Evolutionary conservation across 2,888 invertebrate genomes (phyloP), one percentile per base, ranked within the genome.

Genomic region (Lycophotia porphyrea): DNA sequence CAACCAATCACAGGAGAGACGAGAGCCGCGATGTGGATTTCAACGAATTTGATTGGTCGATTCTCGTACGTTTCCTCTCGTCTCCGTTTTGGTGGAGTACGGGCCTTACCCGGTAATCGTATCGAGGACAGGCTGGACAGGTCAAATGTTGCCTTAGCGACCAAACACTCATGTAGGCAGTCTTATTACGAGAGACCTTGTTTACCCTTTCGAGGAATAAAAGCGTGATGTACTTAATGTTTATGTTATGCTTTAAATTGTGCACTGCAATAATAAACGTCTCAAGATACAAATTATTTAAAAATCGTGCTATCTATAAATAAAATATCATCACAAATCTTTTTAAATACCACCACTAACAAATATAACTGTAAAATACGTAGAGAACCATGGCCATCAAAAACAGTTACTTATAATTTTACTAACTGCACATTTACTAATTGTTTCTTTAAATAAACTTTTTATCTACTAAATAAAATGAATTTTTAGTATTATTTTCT

Each of bases 211-310:
- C 27, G 13, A 15, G 0, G 39, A 47, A 24, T 13, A 34, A 2
- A 36, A 31, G 5, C 15, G 31, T 36, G 58, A 18, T 18, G n/a
- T 55, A n/a, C n/a, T n/a, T n/a, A n/a, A 47, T 47, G 27, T 61
- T 39, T 36, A 24, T 61, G 34, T 39, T 36, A 24, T 61, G 34
- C 31, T 39, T 24, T 39, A 55, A 77, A 77, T 63, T 77, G 79
- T 71, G 63, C 36, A n/a, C 71, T 39, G 13, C n/a, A n/a, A n/a
- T 11, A 63, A 63, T 39, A 55, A n/a, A 63, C 36, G 71, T 39
- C 52, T 27, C 52, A 27, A 44, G 8, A n/a, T 52, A 36, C 15
- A n/a, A 39, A n/a, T 34, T 52, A 34, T 21, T 34, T 18, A 34
- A 44, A 36, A 18, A 15, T 15, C 15, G n/a, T n/a, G n/a, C n/a